Base-by-base conservation (phyloP, 2,113 vertebrate genomes). In the Coptodon rendalli region DNA sequence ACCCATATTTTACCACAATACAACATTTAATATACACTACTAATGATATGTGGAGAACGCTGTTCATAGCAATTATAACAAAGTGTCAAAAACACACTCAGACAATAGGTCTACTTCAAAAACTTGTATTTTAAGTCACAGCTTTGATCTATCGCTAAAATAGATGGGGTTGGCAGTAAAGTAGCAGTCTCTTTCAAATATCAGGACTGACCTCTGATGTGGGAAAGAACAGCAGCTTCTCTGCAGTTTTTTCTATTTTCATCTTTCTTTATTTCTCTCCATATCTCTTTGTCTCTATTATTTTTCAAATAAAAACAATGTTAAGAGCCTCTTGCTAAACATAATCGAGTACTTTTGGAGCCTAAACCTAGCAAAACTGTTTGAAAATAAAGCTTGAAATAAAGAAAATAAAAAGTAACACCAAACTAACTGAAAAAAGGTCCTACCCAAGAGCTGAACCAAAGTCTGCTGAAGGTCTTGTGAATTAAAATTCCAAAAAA, bases 51-150 rank as follows among this genome's bases (percentile, higher is more conserved):
- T 50, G 36, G 45, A 81, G 59, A 78, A 61, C 66, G 57, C 45
- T 84, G 79, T n/a, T 85, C 29, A 14, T 76, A 56, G 54, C 84
- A 48, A 16, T 76, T 80, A 66, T 82, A 54, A 82, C 31, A 83
- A 76, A 17, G 12, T 81, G 59, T 76, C 13, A 52, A 43, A 84
- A 57, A 56, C 40, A 71, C 12, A 83, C 66, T 78, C 14, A 68
- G 5, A 57, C 80, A 83, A 73, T 22, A 2, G 59, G 1, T 54
- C 36, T 52, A 17, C 19, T 29, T 82, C 85, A 57, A 38, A 83
- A 84, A 59, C 81, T 61, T 82, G 73, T 80, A 68, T 80, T 91
- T 84, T n/a, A 57, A 81, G 50, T 68, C 66, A 82, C 53, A 86
- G 63, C 45, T 87, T 61, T 86, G 76, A 88, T 86, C 22, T 78